Evolutionary conservation across 2,797 vertebrate genomes (phyloP).

Genomic region (Chloroceryle inda): DNA sequence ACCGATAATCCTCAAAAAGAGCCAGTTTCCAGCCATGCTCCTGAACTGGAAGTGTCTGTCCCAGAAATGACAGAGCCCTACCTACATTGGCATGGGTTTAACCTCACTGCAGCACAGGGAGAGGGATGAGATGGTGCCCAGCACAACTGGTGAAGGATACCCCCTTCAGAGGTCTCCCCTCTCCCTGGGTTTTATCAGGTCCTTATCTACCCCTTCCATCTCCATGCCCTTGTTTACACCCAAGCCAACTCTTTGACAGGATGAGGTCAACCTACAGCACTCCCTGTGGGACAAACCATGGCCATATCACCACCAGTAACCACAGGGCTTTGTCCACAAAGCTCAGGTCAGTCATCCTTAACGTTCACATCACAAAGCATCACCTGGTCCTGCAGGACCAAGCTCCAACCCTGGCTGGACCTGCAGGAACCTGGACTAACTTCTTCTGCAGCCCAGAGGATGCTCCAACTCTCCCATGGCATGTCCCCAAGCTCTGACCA

Average conservation of each 20-base stretch:
- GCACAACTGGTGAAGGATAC: neutral
- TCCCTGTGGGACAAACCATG: neutral
- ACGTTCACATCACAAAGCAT: neutral
- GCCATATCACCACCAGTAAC: neutral
- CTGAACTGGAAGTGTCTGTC: neutral
- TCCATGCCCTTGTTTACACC: neutral
- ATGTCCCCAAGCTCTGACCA: fast-evolving
- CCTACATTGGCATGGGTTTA: neutral
- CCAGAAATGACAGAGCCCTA: neutral
- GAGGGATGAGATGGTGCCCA: neutral
- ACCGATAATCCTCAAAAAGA: neutral
- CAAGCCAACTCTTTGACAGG: neutral
- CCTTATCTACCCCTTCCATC: neutral
- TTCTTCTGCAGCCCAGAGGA: fast-evolving
- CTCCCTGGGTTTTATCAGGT: neutral
- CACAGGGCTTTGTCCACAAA: neutral
- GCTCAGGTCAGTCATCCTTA: neutral
- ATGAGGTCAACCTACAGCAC: neutral
- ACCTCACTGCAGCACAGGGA: neutral
- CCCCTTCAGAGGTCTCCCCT: neutral
- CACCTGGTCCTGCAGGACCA: fast-evolving
- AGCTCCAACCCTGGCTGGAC: fast-evolving
- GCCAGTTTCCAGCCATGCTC: neutral
- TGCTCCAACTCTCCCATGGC: fast-evolving
- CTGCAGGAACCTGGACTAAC: neutral